Base-by-base conservation (phyloP, 2,113 vertebrate species). In the Pomatorhinus ruficollis region DNA sequence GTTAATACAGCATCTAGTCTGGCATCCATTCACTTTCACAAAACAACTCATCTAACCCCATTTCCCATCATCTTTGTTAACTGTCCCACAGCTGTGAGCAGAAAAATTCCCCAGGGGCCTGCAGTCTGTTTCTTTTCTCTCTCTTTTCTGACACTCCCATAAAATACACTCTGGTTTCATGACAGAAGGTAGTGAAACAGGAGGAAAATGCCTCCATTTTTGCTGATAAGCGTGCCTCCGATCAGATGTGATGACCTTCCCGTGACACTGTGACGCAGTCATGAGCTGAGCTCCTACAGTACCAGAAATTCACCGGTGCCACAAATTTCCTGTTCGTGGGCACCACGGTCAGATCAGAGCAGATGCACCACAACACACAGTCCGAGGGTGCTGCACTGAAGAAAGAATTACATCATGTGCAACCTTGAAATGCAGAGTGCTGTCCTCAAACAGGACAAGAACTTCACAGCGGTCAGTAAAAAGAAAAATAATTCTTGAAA, bases 261-360 rank as follows among this genome's bases (percentile, higher is more conserved):
- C 1, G 1, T 25, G 53, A 76, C 60, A 21, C 0, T 12, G 61
- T 35, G 47, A 77, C 0, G 0, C 21, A 17, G 24, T 4, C 40
- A 27, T 0, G 8, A 33, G 20, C 50, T 11, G 12, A 6, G 45
- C 50, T 74, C 39, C 60, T 24, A 22, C 33, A 47, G 44, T 2
- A 27, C 23, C 68, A 91, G 12, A 59, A 77, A 65, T 52, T 68
- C 65, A 63, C 10, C 0, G 0, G 52, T 19, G 18, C 64, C 35
- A 79, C 23, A 31, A 24, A 66, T 23, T 83, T 83, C 80, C 79
- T 63, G 24, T 13, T 42, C 11, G 22, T 47, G 65, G 39, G 81
- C 11, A 7, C 31, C 0, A 0, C 15, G 28, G 61, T 64, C 54
- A 70, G 54, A 61, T 25, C 23, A 59, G 42, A 63, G 83, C 15